Base-by-base conservation (phyloP, 2,113 vertebrate genomes). In the Xiphias gladius region DNA sequence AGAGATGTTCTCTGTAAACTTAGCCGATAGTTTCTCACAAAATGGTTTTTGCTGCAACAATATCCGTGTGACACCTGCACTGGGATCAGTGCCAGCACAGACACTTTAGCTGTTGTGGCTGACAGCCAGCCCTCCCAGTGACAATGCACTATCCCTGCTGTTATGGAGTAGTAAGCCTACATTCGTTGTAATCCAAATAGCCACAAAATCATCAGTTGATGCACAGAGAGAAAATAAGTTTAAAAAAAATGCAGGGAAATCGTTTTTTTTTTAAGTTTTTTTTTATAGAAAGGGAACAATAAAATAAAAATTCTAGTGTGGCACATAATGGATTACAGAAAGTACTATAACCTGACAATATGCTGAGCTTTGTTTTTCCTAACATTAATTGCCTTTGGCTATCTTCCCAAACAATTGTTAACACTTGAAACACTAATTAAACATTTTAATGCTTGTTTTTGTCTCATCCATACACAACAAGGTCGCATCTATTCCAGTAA, bases 41-140 rank as follows among this genome's bases (percentile, higher is more conserved):
- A 76, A 89, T 26, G 26, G 6, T 52, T 79, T 63, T 76, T 65
- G 41, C 66, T 0, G 32, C 67, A 65, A 22, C 32, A 55, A 73
- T 63, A 76, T 71, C 62, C 14, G 20, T 66, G 24, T 76, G 76
- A 83, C 73, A 85, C 84, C 81, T 86, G 76, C 85, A 78, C 71
- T 76, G 71, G 83, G 55, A 65, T 76, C 63, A 70, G 75, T 73
- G 73, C 84, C 87, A 88, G 62, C 57, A 61, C 3, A 79, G 61
- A 79, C 37, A 55, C 68, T 68, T 41, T 50, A 73, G 63, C 54
- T 43, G 28, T 20, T 41, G 14, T 73, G 81, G 86, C 69, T 65
- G 39, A 70, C 69, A 75, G 72, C 79, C 79, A 85, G 58, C 69
- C 68, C 81, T 76, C 76, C 76, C 52, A 62, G 80, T 26, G 46